phyloP scores from a whole-genome alignment of 2,888 invertebrate species.

The Ochropacha duplaris region DNA sequence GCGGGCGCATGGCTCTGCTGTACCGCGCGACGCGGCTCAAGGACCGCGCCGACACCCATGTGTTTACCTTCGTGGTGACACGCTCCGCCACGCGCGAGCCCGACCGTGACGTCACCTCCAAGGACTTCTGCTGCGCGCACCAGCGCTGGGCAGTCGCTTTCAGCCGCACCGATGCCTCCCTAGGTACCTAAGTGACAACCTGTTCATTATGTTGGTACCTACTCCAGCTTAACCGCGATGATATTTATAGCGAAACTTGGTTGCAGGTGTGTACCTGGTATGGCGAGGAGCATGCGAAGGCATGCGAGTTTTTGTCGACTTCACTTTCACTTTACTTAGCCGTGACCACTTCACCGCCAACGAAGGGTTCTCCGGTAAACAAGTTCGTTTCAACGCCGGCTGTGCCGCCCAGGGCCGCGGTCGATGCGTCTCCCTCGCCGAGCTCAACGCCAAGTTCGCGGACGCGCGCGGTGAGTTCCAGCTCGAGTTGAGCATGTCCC shows the following conservation, averaged over 20 bases:
- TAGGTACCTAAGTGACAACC: conserved; percentile 61
- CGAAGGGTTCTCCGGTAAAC: conserved; percentile 90
- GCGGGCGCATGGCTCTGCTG: conserved; percentile 88
- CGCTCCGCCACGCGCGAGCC: conserved; percentile 89
- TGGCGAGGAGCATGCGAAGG: conserved; percentile 90
- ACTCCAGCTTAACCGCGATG: not conserved
- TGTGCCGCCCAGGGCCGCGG: conserved; percentile 89
- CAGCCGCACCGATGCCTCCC: conserved; percentile 88
- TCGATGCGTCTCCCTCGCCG: conserved; percentile 87
- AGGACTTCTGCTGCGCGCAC: conserved; percentile 91
- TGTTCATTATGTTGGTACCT: too few relatives aligned
- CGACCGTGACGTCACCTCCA: conserved; percentile 90
- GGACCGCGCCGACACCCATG: conserved; percentile 91
- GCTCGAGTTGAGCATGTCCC: conserved; percentile 89
- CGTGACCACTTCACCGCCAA: conserved; percentile 92
- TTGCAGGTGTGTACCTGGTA: conserved; percentile 89
- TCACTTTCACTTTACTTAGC: conserved; percentile 90
- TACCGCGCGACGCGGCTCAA: conserved; percentile 92
- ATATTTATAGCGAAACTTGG: conserved; percentile 12
- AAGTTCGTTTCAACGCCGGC: conserved; percentile 86
- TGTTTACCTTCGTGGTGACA: conserved; percentile 92
- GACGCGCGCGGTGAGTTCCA: conserved; percentile 92
- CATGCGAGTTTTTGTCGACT: conserved; percentile 90
- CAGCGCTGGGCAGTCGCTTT: conserved; percentile 93
- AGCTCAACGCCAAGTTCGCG: conserved; percentile 88